Base-by-base conservation (phyloP, 2,113 vertebrate species). In the Hoplias malabaricus region DNA sequence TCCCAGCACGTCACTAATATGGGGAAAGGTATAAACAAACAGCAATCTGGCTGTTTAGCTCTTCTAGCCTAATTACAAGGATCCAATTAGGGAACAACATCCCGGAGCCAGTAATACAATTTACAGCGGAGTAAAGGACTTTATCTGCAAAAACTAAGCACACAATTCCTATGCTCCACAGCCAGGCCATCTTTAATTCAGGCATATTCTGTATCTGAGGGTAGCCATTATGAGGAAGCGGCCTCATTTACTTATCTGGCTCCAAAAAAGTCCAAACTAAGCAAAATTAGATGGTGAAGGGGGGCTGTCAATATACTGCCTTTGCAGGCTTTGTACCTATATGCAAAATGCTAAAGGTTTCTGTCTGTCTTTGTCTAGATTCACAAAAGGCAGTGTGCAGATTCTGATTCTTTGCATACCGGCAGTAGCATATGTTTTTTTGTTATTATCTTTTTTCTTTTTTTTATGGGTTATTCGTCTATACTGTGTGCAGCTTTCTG, bases 21-120 rank as follows among this genome's bases (percentile, higher is more conserved):
- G 59, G 73, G 71, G 50, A 78, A 78, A 79, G 76, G 78, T 84
- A 81, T 77, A 86, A 84, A 86, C 84, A 86, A 86, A 86, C 84
- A 84, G 75, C 80, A 86, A 83, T 86, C 84, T 79, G 75, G 77
- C 76, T 81, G 78, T 86, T 86, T 80, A 81, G 80, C 84, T 81
- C 73, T 67, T 81, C 73, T 71, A 29, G 43, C 71, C 82, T 79
- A 84, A 84, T 86, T 86, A 74, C 75, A 84, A 84, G 80, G 75
- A 83, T 82, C 82, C 82, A 86, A 83, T 86, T 86, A 84, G 75
- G 59, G 69, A 75, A 77, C 80, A 81, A 82, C 82, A 79, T 76
- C 80, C 82, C 59, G 73, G 69, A 84, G 84, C 78, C 75, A 76
- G 54, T 76, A 80, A 75, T 67, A 79, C 82, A 86, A 82, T 77